Base-by-base conservation (phyloP, 2,797 vertebrate species). In the Myotis findleyi region DNA sequence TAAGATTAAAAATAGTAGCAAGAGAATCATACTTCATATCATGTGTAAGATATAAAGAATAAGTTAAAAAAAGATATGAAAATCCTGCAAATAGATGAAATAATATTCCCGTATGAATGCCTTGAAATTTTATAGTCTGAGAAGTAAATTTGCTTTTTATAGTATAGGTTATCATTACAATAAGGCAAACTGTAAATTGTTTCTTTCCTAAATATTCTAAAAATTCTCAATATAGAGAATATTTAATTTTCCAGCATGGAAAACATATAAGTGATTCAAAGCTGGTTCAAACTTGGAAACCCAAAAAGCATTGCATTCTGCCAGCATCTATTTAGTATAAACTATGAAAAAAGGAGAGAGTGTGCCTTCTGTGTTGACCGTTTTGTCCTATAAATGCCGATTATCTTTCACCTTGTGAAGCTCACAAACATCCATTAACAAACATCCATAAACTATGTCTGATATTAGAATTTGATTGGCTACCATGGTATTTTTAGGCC, bases 61-160 rank as follows among this genome's bases (percentile, higher is more conserved):
- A 95, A 91, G 93, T 95, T 97, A 93, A 96, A 97, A 77, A 20
- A 17, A 81, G 23, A 85, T 96, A 95, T 68, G 38, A 97, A 97
- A 97, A 83, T 81, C 69, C 41, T 47, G 93, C 23, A 53, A 87
- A 94, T 38, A 95, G 5, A 83, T 97, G 71, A 93, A 62, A 95
- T 62, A 96, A 33, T 89, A 89, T 91, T 95, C 7, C 5, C 76
- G 33, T 75, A 6, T 94, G 73, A 86, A 84, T 71, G 53, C 36
- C 44, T 95, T 76, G 30, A 95, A 97, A 93, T 90, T 94, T 1
- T 88, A 73, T 83, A 71, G 57, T 33, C n/a, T 94, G 80, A 92
- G 87, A 95, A 80, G 23, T 85, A 55, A 85, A 82, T 87, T 83
- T 71, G 4, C 5, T 94, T 91, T 71, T 95, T 95, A 81, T 36